A percentile compares a stretch with the other conserved stretches of the same genome.
phyloP scores from a whole-genome alignment of 2,888 invertebrate species.

The Pristionchus maxplancki region DNA sequence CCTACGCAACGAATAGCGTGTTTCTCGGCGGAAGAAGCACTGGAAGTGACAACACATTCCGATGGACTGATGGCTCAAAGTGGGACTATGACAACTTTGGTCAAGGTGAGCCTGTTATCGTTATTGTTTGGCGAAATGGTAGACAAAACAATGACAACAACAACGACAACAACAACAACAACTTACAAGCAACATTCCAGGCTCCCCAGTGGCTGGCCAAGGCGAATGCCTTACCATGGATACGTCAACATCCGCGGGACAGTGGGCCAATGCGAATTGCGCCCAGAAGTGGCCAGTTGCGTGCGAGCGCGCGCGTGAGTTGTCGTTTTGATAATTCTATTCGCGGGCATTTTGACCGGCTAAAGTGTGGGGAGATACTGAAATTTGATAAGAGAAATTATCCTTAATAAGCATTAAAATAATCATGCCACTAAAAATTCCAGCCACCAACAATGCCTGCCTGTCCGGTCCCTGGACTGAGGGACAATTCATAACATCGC shows the following conservation, averaged over 20 bases:
- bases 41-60: not conserved
- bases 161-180: too few species aligned
- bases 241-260: not conserved
- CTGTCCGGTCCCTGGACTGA: not conserved
- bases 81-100: not conserved
- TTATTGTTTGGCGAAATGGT: not conserved
- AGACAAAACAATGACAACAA: too few species aligned
- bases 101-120: not conserved
- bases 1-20: not conserved
- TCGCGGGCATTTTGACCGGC: too few species aligned
- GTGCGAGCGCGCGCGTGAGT: not conserved
- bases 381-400: too few species aligned
- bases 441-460: not conserved
- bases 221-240: not conserved
- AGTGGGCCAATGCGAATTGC: not conserved
- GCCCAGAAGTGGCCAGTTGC: not conserved
- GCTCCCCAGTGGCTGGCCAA: not conserved
- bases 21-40: not conserved
- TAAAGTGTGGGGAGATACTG: too few species aligned
- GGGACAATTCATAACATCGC: not conserved
- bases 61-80: not conserved
- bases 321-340: too few species aligned
- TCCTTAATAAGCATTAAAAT: not conserved
- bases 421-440: not conserved
- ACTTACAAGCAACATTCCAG: not conserved